Evolutionary conservation across 2,113 vertebrate genomes (phyloP), one percentile per base, ranked within the genome.

Genomic region (Ancistrus triradiatus): DNA sequence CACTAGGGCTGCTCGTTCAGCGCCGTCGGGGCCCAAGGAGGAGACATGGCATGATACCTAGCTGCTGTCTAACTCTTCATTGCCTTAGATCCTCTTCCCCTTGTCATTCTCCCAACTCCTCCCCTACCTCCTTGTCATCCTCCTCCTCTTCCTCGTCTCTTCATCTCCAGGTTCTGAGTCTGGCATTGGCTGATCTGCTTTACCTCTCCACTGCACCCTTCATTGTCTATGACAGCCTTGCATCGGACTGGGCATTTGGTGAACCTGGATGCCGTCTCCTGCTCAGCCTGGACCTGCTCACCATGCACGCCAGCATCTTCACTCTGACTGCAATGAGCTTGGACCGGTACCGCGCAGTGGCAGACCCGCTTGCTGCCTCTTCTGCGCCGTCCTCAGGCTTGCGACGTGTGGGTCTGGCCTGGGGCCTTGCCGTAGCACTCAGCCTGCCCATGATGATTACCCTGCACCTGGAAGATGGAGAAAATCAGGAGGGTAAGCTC

Each of bases 291-390:
- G 90, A 92, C 75, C 86, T 92, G 46, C 85, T 91, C 70, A 91
- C 91, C 40, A 90, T 91, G 91, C 90, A 91, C 14, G 89, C 90
- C 66, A 90, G 88, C 81, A 91, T 91, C 77, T 92, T 91, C 74
- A 89, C 89, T 7, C 86, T 92, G 42, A 90, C 88, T 0, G 82
- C 86, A 52, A 91, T 92, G 89, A 91, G 90, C 15, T 76, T 89
- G 50, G 88, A 90, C 71, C 82, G 90, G 17, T 91, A 90, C 69
- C 77, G 86, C 1, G 91, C 91, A 1, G 88, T 91, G 19, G 85
- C 87, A 0, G 80, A 80, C 6, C 91, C 91, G 0, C 80, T 91
- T 56, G 83, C 79, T 53, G 80, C 88, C 19, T 85, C 87, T 15
- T 84, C 87, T 56, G 76, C 86, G 2, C 84, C 76, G 9, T 86